Evolutionary conservation across 1,140 invertebrate species (phyloP).

Genomic region (Diachasma alloeum): DNA sequence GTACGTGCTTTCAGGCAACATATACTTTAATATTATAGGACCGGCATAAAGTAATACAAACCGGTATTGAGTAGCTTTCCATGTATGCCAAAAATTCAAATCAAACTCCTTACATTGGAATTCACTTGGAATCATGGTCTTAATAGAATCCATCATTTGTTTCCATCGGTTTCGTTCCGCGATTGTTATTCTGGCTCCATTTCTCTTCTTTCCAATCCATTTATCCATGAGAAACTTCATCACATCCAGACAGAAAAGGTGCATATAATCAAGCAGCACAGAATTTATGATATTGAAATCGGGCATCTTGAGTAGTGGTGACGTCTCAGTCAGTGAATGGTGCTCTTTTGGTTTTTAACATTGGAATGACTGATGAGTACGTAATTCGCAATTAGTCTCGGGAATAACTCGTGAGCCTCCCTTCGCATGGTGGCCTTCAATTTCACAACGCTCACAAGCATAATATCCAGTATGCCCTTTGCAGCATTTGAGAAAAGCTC

Average conservation of each 20-base stretch:
- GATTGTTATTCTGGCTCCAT: neutral
- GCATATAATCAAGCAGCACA: slow-evolving; percentile 27
- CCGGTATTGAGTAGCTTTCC: slow-evolving; percentile 32
- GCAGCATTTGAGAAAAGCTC: slow-evolving; percentile 22
- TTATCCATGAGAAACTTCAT: slow-evolving; percentile 24
- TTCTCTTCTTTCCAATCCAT: slow-evolving; percentile 5
- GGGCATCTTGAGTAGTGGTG: slow-evolving; percentile 23
- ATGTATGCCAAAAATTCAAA: slow-evolving; percentile 15
- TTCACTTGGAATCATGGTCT: slow-evolving; percentile 9
- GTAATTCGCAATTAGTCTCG: slow-evolving; percentile 1
- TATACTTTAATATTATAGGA: neutral
- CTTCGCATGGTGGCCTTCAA: neutral
- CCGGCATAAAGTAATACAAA: slow-evolving; percentile 26
- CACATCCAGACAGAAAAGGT: slow-evolving; percentile 25
- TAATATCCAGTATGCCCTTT: slow-evolving; percentile 23
- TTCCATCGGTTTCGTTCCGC: neutral
- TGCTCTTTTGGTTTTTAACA: slow-evolving; percentile 20
- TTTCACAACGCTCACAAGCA: slow-evolving; percentile 23
- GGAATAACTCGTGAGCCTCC: slow-evolving; percentile 22
- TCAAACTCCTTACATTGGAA: slow-evolving; percentile 31
- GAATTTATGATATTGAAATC: slow-evolving; percentile 20
- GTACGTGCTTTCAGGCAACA: slow-evolving; percentile 9
- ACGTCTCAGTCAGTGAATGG: slow-evolving; percentile 15
- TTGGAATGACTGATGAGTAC: slow-evolving; percentile 21
- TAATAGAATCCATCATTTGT: neutral